A percentile compares a stretch with the other conserved stretches of the same genome.
Evolutionary conservation across 2,797 vertebrate species (phyloP).

Genomic region (Trachurus trachurus): DNA sequence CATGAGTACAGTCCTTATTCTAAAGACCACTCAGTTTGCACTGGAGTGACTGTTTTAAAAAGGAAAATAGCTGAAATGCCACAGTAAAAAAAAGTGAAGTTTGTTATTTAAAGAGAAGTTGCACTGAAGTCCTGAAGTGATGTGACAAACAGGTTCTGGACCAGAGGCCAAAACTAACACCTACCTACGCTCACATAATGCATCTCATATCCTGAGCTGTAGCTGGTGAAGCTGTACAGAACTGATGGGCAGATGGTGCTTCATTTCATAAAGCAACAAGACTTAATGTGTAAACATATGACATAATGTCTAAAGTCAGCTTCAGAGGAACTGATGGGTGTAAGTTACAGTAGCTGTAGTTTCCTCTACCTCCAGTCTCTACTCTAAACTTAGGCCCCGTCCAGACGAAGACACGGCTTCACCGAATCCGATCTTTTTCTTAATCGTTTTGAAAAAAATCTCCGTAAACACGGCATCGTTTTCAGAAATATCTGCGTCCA

Average conservation of each 20-base stretch:
- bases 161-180: neutral
- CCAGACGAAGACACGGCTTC: too few species aligned
- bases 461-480: too few species aligned
- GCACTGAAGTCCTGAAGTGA: neutral
- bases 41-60: neutral
- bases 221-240: neutral
- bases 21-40: neutral
- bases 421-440: too few species aligned
- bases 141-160: neutral
- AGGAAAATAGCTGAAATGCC: neutral
- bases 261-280: neutral
- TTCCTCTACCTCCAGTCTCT: neutral
- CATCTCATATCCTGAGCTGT: neutral
- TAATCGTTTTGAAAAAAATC: too few species aligned
- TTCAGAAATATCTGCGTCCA: too few species aligned
- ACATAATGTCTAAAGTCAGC: neutral
- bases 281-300: neutral
- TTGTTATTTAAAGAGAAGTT: neutral
- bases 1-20: neutral
- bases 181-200: neutral
- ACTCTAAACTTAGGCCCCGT: neutral
- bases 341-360: too few species aligned
- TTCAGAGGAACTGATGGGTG: neutral
- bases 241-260: neutral
- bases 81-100: neutral